phyloP scores from a whole-genome alignment of 2,113 vertebrate species.

The Apteryx mantelli region DNA sequence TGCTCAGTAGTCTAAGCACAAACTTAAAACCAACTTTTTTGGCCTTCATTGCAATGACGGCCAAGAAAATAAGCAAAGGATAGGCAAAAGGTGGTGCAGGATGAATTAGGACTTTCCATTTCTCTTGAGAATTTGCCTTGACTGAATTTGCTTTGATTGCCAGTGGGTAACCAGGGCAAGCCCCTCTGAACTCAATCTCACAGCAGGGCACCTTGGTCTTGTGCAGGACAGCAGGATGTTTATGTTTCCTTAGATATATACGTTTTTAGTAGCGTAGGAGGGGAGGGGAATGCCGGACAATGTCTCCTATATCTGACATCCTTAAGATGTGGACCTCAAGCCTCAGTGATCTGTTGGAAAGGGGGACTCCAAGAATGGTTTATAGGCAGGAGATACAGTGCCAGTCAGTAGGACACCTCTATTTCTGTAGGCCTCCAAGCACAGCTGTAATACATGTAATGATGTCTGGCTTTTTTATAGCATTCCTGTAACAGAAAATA shows the following conservation, averaged over 20 bases:
- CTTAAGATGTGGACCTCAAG: not conserved
- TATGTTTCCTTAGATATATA: not conserved
- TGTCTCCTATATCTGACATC: not conserved
- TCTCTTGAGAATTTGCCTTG: not conserved
- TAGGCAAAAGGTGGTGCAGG: not conserved
- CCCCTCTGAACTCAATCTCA: not conserved
- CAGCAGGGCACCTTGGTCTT: rapidly evolving
- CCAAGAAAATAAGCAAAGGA: not conserved
- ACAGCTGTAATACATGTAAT: not conserved
- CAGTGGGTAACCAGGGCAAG: not conserved
- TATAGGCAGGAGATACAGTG: not conserved
- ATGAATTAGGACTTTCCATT: not conserved
- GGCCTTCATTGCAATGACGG: not conserved
- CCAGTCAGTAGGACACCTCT: not conserved
- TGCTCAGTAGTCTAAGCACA: not conserved
- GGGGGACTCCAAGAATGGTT: not conserved
- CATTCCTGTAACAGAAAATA: not conserved
- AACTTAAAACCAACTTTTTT: not conserved
- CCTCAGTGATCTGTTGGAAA: not conserved
- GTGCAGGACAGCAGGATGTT: not conserved
- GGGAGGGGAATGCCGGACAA: not conserved
- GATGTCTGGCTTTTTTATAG: not conserved
- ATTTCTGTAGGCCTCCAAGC: not conserved
- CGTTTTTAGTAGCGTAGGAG: too few relatives aligned
- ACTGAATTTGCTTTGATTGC: not conserved